phyloP scores from a whole-genome alignment of 2,888 invertebrate genomes.

The Lacanobia oleracea region DNA sequence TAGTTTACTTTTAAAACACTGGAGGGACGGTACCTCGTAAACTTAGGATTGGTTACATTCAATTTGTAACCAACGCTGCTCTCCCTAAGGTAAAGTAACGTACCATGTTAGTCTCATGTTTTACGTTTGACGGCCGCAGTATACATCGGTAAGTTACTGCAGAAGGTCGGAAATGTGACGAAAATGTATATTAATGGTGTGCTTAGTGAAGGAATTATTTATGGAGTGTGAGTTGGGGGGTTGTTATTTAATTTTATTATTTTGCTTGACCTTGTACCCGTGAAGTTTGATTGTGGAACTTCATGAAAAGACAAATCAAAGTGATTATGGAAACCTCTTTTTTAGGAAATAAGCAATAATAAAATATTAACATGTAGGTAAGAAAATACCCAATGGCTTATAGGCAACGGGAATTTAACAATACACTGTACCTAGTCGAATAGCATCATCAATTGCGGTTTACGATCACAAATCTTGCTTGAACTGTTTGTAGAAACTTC shows the following conservation, averaged over 20 bases:
- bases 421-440: too few relatives aligned
- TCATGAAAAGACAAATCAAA: too few relatives aligned
- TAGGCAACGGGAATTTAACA: too few relatives aligned
- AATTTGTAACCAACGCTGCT: slow-evolving; percentile 53
- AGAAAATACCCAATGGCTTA: too few relatives aligned
- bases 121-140: slow-evolving; percentile 49
- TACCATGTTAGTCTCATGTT: slow-evolving; percentile 24
- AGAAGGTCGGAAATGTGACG: slow-evolving; percentile 26
- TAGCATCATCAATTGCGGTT: too few relatives aligned
- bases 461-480: too few relatives aligned
- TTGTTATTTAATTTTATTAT: background rate
- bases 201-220: slow-evolving; percentile 31
- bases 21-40: slow-evolving; percentile 48
- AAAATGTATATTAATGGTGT: slow-evolving; percentile 53
- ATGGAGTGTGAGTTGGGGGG: background rate
- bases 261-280: background rate
- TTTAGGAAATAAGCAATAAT: too few relatives aligned
- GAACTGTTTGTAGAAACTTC: too few relatives aligned
- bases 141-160: slow-evolving; percentile 58
- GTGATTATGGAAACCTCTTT: too few relatives aligned
- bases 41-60: slow-evolving; percentile 55
- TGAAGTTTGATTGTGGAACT: background rate
- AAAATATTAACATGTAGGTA: too few relatives aligned
- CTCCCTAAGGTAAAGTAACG: slow-evolving; percentile 50
- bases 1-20: slow-evolving; percentile 58